Conservation (phyloP, 2,113 vertebrate species). For the Butorides virescens region DNA sequence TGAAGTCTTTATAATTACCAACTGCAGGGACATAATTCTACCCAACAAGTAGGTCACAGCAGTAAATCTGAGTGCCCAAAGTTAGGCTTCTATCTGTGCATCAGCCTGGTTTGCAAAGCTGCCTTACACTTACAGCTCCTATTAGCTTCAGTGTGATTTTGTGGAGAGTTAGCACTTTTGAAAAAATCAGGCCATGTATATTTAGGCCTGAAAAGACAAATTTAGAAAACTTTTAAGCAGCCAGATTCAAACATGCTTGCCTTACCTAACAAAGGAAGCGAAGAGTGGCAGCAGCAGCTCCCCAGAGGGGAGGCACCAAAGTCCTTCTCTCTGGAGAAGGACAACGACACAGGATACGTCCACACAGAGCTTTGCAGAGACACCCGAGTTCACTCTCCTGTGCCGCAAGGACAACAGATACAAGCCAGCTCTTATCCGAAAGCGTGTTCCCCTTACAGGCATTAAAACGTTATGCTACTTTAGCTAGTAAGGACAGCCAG, state of each 20-base stretch:
- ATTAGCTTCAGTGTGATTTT: neutral
- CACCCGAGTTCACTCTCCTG: neutral
- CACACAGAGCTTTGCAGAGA: neutral
- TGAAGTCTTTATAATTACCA: neutral
- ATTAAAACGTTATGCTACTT: neutral
- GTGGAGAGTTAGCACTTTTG: neutral
- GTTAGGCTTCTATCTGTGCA: neutral
- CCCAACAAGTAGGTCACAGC: neutral
- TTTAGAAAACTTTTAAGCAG: conserved; percentile 27
- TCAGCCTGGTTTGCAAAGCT: neutral
- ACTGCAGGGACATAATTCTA: neutral
- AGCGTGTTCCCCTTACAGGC: neutral
- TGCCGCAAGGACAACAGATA: neutral
- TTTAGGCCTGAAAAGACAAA: conserved; percentile 5
- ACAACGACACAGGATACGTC: neutral
- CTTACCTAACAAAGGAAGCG: neutral
- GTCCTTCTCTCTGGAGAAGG: neutral
- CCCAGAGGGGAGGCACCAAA: neutral
- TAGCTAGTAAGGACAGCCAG: neutral
- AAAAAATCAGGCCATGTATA: conserved; percentile 16
- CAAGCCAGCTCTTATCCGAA: neutral
- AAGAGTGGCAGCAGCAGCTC: neutral
- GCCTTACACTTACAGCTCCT: neutral
- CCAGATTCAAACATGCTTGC: neutral
- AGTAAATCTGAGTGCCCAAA: neutral